Percentiles rank a stretch among this genome's conserved stretches.
Evolutionary conservation across 35 echinoderm and acorn worm genomes (phyloP).

Genomic region (Ptychodera flava): DNA sequence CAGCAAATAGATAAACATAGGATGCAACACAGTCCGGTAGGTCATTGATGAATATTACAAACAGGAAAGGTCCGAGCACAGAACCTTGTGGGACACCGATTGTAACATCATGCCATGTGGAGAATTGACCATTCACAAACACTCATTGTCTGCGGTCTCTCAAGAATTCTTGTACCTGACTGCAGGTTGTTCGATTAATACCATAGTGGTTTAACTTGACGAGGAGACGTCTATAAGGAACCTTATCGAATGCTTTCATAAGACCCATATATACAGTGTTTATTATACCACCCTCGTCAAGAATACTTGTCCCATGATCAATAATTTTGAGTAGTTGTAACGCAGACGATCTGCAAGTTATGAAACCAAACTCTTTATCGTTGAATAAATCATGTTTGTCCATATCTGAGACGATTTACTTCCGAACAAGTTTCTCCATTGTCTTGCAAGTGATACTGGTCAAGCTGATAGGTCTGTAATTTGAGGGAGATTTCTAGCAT

Average conservation of each 20-base stretch:
- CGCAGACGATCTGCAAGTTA: constrained; percentile 20
- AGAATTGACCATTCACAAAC: constrained; percentile 6
- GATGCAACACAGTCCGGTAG: not conserved
- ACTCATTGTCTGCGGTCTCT: too few relatives aligned
- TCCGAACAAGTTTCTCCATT: too few relatives aligned
- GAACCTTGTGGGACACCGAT: constrained; percentile 46
- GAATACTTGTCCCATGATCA: constrained; percentile 9
- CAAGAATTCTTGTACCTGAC: too few relatives aligned
- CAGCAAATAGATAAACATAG: constrained; percentile 18
- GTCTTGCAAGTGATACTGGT: too few relatives aligned
- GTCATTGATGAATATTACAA: constrained; percentile 46
- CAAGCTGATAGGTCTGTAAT: too few relatives aligned
- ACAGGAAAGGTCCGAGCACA: constrained; percentile 31
- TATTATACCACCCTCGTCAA: not conserved
- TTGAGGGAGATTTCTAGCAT: constrained; percentile 2
- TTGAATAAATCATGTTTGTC: constrained; percentile 4
- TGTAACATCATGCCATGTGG: constrained; percentile 20
- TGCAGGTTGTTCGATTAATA: too few relatives aligned
- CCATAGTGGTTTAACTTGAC: too few relatives aligned
- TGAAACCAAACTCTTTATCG: constrained; percentile 26
- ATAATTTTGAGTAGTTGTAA: constrained; percentile 11
- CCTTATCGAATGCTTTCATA: too few relatives aligned
- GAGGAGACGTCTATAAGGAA: too few relatives aligned
- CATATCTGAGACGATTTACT: too few relatives aligned
- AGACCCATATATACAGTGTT: too few relatives aligned